Evolutionary conservation across 1,140 invertebrate species (phyloP).

Genomic region (Aphidius gifuensis): DNA sequence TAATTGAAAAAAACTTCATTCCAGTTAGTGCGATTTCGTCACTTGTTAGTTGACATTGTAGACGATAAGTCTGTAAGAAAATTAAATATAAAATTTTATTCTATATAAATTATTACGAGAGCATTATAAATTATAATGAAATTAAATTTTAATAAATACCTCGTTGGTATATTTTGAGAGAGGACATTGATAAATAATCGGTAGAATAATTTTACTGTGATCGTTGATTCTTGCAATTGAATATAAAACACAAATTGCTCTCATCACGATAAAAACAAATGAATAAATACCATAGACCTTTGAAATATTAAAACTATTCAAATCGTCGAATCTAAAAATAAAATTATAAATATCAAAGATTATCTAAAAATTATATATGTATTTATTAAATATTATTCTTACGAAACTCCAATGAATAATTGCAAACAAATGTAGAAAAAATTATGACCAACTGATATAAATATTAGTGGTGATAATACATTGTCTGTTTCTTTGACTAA

Average conservation of each 20-base stretch:
- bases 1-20: slow-evolving; percentile 63
- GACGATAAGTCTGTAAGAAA: slow-evolving; percentile 56
- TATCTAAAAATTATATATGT: not conserved
- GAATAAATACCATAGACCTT: slow-evolving; percentile 63
- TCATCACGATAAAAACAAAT: slow-evolving; percentile 59
- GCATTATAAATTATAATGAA: not conserved
- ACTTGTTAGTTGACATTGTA: slow-evolving; percentile 59
- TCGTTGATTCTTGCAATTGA: slow-evolving; percentile 63
- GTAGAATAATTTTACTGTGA: slow-evolving; percentile 58
- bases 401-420: slow-evolving; percentile 71
- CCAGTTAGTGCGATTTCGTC: slow-evolving; percentile 62
- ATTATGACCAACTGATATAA: slow-evolving; percentile 68
- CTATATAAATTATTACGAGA: slow-evolving; percentile 2
- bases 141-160: slow-evolving; percentile 46
- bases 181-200: slow-evolving; percentile 59
- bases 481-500: slow-evolving; percentile 60
- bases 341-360: slow-evolving; percentile 1
- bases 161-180: slow-evolving; percentile 58
- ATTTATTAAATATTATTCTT: slow-evolving; percentile 29
- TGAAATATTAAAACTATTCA: slow-evolving; percentile 26
- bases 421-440: slow-evolving; percentile 72
- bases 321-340: slow-evolving; percentile 25
- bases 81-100: slow-evolving; percentile 10
- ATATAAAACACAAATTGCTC: slow-evolving; percentile 59
- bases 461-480: slow-evolving; percentile 58